These are phyloP conservation scores for Gulo gulo DNA, from an alignment of 2,113 vertebrate genomes.

Conservation along the genomic window DNA sequence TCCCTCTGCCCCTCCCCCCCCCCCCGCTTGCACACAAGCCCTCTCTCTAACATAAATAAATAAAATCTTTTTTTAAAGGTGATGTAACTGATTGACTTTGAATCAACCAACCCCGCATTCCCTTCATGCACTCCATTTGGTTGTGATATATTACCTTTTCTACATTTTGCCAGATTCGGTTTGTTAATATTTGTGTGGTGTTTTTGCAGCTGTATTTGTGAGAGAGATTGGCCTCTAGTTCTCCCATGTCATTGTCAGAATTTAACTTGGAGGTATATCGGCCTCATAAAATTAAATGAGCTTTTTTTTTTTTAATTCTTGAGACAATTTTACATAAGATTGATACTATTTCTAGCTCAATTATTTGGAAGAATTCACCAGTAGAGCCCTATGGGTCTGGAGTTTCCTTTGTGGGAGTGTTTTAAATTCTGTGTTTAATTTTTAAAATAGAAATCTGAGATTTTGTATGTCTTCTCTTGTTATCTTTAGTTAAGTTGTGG, in stretches of 20 bases:
- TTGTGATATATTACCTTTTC: not conserved
- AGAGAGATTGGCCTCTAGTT: not conserved
- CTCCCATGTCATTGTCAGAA: not conserved
- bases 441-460: not conserved
- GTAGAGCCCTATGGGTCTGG: not conserved
- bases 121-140: not conserved
- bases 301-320: not conserved
- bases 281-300: not conserved
- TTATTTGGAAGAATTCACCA: not conserved
- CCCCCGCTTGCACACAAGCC: accelerated
- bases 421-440: not conserved
- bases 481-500: not conserved
- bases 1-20: not conserved
- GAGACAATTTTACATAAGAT: not conserved
- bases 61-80: not conserved
- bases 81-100: not conserved
- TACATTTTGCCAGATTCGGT: not conserved
- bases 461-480: not conserved
- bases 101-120: not conserved
- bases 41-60: not conserved
- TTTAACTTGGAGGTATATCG: not conserved
- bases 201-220: not conserved
- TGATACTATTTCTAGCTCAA: not conserved
- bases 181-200: not conserved
- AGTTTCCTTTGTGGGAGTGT: not conserved